Conservation (phyloP, 1,140 invertebrate genomes). For the Riptortus pedestris region DNA sequence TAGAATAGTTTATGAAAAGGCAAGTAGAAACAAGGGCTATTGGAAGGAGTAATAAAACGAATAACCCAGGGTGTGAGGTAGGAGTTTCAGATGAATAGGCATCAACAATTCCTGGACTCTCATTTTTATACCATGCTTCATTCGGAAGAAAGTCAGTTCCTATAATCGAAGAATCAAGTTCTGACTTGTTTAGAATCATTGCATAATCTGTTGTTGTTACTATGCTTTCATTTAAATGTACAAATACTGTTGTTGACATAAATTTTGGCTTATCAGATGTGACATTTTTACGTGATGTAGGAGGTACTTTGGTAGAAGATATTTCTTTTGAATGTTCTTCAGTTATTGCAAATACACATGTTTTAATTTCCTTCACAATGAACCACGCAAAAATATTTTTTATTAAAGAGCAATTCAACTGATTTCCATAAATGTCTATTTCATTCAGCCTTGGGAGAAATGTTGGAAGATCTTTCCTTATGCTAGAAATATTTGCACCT, state of each 20-base stretch:
- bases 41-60: constrained; percentile 25
- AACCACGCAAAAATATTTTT: constrained; percentile 8
- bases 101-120: constrained; percentile 18
- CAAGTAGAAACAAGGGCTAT: constrained; percentile 20
- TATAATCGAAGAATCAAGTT: not conserved
- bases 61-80: constrained; percentile 25
- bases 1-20: constrained; percentile 23
- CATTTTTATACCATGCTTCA: constrained; percentile 22
- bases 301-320: not conserved
- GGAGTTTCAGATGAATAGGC: constrained; percentile 25
- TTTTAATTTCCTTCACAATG: constrained; percentile 1
- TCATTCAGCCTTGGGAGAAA: constrained; percentile 55
- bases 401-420: constrained; percentile 44
- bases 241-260: not conserved
- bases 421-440: constrained; percentile 49
- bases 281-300: not conserved
- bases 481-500: constrained; percentile 47
- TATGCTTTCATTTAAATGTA: not conserved
- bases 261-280: not conserved
- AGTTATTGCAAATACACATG: constrained; percentile 17
- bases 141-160: constrained; percentile 18
- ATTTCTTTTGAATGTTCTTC: constrained; percentile 11
- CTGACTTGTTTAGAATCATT: not conserved
- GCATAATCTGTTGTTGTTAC: not conserved
- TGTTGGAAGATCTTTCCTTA: constrained; percentile 55